A percentile compares a stretch with the other conserved stretches of the same genome.
phyloP scores from a whole-genome alignment of 92 coral and sea anemone species.

The Siderastrea siderea region DNA sequence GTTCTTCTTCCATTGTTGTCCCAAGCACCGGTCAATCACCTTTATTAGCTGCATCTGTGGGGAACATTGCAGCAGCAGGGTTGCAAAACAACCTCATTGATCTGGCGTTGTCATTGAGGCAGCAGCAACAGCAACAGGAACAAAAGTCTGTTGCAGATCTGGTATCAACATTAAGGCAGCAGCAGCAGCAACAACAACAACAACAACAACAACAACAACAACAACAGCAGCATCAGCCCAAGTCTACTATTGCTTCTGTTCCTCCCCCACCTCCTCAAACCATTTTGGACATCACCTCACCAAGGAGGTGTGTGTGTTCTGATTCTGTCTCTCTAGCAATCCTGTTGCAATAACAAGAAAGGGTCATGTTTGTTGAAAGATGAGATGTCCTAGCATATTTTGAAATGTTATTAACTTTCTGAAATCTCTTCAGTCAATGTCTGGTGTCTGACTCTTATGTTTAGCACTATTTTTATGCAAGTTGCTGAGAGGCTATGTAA shows the following conservation, averaged over 20 bases:
- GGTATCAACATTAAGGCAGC: slow-evolving; percentile 22
- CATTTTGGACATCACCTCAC: slow-evolving; percentile 70
- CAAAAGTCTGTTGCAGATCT: slow-evolving; percentile 53
- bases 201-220: slow-evolving; percentile 29
- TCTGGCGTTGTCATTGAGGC: slow-evolving; percentile 24
- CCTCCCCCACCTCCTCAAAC: slow-evolving; percentile 55
- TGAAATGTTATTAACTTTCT: too few relatives aligned
- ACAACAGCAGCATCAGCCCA: slow-evolving; percentile 50
- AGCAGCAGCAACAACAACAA: slow-evolving; percentile 19
- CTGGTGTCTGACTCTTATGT: too few relatives aligned
- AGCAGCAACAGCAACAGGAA: slow-evolving; percentile 53
- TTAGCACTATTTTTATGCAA: too few relatives aligned
- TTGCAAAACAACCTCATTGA: slow-evolving; percentile 72
- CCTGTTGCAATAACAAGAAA: too few relatives aligned
- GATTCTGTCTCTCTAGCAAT: background rate
- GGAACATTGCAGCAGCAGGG: slow-evolving; percentile 26
- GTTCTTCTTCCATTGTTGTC: slow-evolving; percentile 22
- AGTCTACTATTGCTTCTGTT: slow-evolving; percentile 35
- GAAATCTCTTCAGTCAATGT: too few relatives aligned
- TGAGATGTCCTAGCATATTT: too few relatives aligned
- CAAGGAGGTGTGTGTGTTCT: slow-evolving; percentile 72
- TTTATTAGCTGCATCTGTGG: slow-evolving; percentile 28
- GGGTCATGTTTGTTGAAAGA: too few relatives aligned
- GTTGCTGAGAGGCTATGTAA: too few relatives aligned
- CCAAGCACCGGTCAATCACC: slow-evolving; percentile 19